Percentiles rank a stretch among this genome's conserved stretches.
Conservation (phyloP, 2,888 invertebrate species). For the Dasysyrphus tricinctus region DNA sequence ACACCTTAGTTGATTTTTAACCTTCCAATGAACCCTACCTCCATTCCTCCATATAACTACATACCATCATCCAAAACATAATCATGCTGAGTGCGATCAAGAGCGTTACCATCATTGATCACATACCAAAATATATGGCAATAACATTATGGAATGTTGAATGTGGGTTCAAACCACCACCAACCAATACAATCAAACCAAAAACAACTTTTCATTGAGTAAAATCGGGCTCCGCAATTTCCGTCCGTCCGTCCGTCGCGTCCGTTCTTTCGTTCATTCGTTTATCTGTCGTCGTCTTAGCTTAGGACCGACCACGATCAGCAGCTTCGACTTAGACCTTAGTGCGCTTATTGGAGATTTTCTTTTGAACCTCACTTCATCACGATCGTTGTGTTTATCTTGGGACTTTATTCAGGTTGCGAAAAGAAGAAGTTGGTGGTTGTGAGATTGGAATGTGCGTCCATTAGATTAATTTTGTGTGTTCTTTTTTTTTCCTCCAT, state of each 20-base stretch:
- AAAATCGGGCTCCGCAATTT: constrained; percentile 54
- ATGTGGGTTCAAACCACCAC: constrained; percentile 70
- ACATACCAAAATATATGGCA: constrained; percentile 63
- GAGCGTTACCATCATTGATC: constrained; percentile 72
- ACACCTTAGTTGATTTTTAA: constrained; percentile 75
- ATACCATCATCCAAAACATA: constrained; percentile 35
- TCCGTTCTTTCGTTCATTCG: background rate
- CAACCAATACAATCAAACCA: constrained; percentile 24
- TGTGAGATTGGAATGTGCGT: constrained; percentile 74
- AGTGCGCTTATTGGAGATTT: constrained; percentile 67
- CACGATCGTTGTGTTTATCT: constrained; percentile 54
- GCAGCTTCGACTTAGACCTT: constrained; percentile 66
- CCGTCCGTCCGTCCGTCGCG: constrained; percentile 3
- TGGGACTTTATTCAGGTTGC: constrained; percentile 66
- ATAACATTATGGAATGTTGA: constrained; percentile 70
- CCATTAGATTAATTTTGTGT: constrained; percentile 60
- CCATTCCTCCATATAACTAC: constrained; percentile 22
- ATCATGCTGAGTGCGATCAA: constrained; percentile 53
- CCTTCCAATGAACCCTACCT: constrained; percentile 74
- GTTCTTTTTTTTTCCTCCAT: constrained; percentile 27
- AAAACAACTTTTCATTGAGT: constrained; percentile 70
- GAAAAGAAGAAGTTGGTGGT: constrained; percentile 43
- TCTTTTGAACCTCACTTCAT: constrained; percentile 63
- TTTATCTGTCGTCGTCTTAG: background rate
- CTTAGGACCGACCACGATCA: constrained; percentile 24